Evolutionary conservation across 1,140 invertebrate genomes (phyloP).

Genomic region (Hyles euphorbiae): DNA sequence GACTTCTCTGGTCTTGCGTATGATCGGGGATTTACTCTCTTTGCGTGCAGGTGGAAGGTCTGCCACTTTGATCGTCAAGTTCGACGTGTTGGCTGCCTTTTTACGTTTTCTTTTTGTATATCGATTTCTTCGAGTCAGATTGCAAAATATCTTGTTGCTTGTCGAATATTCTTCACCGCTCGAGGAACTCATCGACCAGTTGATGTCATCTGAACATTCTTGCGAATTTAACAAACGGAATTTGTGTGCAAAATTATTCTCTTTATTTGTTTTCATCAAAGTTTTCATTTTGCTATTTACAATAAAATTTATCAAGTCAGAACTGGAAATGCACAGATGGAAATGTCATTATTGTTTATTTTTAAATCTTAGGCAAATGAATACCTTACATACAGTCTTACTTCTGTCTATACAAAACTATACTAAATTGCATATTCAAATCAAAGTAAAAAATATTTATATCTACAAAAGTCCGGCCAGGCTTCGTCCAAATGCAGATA

Average conservation of each 20-base stretch:
- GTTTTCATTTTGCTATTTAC: conserved; percentile 29
- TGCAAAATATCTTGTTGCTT: conserved; percentile 15
- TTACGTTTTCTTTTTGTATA: conserved; percentile 49
- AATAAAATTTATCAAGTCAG: too few species aligned
- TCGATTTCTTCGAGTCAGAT: conserved; percentile 17
- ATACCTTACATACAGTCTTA: too few species aligned
- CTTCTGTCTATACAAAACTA: too few species aligned
- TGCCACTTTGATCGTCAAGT: conserved; percentile 42
- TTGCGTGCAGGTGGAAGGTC: conserved; percentile 14
- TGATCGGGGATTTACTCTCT: conserved; percentile 31
- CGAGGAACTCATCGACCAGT: conserved; percentile 51
- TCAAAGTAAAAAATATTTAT: too few species aligned
- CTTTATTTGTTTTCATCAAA: conserved; percentile 38
- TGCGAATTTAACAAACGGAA: conserved; percentile 51
- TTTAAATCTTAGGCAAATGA: too few species aligned
- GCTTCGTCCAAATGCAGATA: too few species aligned
- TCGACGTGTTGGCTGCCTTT: conserved; percentile 38
- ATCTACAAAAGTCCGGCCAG: too few species aligned
- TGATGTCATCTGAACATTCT: conserved; percentile 47
- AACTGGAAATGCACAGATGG: too few species aligned
- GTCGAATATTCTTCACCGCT: conserved; percentile 45
- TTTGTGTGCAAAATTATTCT: conserved; percentile 41
- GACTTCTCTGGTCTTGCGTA: conserved; percentile 3
- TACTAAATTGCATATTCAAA: too few species aligned
- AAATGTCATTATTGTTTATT: too few species aligned